Percentiles rank a stretch among this genome's conserved stretches.
Evolutionary conservation across 2,113 vertebrate species (phyloP).

Genomic region (Corythaeola cristata): DNA sequence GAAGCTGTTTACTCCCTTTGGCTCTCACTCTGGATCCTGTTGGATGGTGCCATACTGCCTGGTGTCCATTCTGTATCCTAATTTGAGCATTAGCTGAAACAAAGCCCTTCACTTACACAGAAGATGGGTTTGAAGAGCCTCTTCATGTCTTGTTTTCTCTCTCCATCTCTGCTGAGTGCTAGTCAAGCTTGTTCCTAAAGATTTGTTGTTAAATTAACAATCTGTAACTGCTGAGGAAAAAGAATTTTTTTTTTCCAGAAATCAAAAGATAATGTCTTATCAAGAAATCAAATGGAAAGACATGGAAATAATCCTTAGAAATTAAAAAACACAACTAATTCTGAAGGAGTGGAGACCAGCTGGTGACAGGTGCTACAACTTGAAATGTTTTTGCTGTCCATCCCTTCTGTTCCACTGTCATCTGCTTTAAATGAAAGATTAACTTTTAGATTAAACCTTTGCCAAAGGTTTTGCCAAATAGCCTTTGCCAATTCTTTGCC

Average conservation of each 20-base stretch:
- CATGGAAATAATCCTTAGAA: not conserved
- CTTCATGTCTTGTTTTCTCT: not conserved
- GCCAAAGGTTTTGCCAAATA: too few relatives aligned
- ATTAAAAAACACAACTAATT: not conserved
- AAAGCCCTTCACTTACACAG: not conserved
- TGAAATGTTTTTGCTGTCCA: not conserved
- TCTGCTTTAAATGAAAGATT: not conserved
- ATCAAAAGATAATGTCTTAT: not conserved
- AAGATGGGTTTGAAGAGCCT: not conserved
- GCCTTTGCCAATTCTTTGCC: not conserved
- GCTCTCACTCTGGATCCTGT: not conserved
- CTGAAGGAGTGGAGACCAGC: not conserved
- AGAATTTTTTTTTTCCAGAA: not conserved
- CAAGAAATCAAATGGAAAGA: not conserved
- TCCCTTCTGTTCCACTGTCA: not conserved
- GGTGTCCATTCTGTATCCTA: not conserved
- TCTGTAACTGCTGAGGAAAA: not conserved
- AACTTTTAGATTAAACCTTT: not conserved
- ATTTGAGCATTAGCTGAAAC: not conserved
- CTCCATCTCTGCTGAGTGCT: not conserved
- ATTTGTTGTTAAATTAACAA: not conserved
- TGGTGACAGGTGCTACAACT: not conserved
- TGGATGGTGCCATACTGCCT: not conserved
- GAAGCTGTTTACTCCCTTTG: slow-evolving; percentile 11
- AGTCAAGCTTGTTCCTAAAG: not conserved